Conservation (phyloP, 30 jellyfish, hydroid and myxozoan species). For the Hydra vulgaris region DNA sequence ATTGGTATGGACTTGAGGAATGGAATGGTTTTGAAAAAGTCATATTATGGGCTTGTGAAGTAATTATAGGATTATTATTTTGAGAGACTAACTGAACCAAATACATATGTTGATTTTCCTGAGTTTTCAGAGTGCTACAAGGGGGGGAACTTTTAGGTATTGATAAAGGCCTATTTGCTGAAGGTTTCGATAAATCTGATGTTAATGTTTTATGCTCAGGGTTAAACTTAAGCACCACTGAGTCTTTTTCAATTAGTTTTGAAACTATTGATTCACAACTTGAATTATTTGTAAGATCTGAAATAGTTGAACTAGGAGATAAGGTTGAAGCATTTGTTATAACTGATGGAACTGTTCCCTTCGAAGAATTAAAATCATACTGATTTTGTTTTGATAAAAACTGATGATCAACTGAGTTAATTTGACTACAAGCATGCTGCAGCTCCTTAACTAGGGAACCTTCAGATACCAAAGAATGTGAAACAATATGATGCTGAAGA, state of each 20-base stretch:
- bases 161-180: slow-evolving; percentile 11
- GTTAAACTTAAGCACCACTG: background rate
- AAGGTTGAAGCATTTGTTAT: background rate
- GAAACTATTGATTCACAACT: background rate
- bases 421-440: background rate
- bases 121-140: background rate
- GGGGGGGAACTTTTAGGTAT: background rate
- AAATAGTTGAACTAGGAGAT: background rate
- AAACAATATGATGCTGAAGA: background rate
- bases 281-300: slow-evolving; percentile 4
- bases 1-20: slow-evolving; percentile 4
- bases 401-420: background rate
- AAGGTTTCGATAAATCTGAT: background rate
- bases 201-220: background rate
- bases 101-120: slow-evolving; percentile 1
- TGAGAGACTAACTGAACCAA: slow-evolving; percentile 19
- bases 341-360: background rate
- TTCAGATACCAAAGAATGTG: background rate
- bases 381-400: background rate
- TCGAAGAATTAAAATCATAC: background rate
- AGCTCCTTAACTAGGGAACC: background rate
- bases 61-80: background rate
- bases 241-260: background rate
- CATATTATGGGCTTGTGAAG: background rate
- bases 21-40: background rate